These are phyloP conservation scores for Ceratina australensis DNA, from an alignment of 1,140 invertebrate species.

Conservation along the genomic window DNA sequence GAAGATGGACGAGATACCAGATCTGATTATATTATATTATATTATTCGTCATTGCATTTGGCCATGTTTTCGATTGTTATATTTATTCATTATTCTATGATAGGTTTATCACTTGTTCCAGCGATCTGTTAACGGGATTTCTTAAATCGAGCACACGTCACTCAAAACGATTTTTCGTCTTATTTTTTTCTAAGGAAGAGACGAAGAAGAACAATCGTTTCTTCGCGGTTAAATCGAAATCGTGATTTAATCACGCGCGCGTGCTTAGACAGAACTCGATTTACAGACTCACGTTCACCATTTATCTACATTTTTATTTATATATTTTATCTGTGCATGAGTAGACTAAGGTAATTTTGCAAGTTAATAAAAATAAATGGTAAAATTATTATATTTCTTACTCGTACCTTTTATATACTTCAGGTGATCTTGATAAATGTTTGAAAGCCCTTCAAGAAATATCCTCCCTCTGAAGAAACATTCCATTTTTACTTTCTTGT, in stretches of 20 bases:
- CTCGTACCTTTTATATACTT: too few relatives aligned
- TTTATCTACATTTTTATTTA: constrained; percentile 59
- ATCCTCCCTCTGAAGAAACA: too few relatives aligned
- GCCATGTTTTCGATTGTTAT: constrained; percentile 67
- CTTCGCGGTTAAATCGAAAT: constrained; percentile 21
- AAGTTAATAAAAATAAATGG: constrained; percentile 59
- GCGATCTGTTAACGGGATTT: constrained; percentile 25
- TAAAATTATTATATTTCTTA: constrained; percentile 19
- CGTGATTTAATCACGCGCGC: constrained; percentile 38
- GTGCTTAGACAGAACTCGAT: constrained; percentile 36
- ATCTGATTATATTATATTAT: constrained; percentile 25
- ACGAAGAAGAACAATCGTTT: not conserved
- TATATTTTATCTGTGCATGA: constrained; percentile 65
- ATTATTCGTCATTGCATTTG: constrained; percentile 59
- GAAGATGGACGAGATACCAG: constrained; percentile 19
- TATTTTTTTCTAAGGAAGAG: not conserved
- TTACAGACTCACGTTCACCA: constrained; percentile 53
- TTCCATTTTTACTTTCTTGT: too few relatives aligned
- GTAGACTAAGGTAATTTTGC: constrained; percentile 60
- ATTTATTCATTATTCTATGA: constrained; percentile 70
- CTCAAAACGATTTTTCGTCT: constrained; percentile 19
- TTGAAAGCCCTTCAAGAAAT: too few relatives aligned
- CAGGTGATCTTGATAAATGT: too few relatives aligned
- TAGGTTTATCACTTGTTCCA: constrained; percentile 67
- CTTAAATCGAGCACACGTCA: not conserved